Conservation (phyloP, 2,113 vertebrate genomes). For the Aldabrachelys gigantea region DNA sequence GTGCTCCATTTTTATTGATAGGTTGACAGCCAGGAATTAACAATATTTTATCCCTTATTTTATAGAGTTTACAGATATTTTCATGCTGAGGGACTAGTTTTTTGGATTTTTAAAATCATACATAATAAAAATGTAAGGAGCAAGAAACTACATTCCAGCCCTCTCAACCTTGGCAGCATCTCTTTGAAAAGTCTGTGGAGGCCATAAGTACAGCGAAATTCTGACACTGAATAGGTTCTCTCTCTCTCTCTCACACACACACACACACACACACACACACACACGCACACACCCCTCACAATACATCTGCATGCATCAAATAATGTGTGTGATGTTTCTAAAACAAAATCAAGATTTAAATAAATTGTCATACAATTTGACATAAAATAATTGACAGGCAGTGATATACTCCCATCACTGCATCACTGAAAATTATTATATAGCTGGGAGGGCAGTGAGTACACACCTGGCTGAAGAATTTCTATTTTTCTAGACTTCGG, state of each 20-base stretch:
- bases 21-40: neutral
- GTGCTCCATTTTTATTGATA: neutral
- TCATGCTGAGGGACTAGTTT: neutral
- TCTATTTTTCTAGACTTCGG: neutral
- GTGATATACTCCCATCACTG: neutral
- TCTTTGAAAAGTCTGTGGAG: neutral
- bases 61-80: neutral
- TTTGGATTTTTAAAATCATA: neutral
- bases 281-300: no score
- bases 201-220: neutral
- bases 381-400: neutral
- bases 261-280: no score
- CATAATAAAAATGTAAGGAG: neutral
- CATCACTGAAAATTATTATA: neutral
- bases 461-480: neutral
- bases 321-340: neutral
- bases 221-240: neutral
- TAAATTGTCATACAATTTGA: neutral
- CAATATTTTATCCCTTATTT: neutral
- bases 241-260: no score
- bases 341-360: neutral
- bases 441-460: neutral
- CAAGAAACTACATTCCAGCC: neutral
- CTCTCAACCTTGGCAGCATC: neutral
- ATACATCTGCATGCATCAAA: neutral